phyloP scores from a whole-genome alignment of 1,140 invertebrate species.

The Microvelia longipes region DNA sequence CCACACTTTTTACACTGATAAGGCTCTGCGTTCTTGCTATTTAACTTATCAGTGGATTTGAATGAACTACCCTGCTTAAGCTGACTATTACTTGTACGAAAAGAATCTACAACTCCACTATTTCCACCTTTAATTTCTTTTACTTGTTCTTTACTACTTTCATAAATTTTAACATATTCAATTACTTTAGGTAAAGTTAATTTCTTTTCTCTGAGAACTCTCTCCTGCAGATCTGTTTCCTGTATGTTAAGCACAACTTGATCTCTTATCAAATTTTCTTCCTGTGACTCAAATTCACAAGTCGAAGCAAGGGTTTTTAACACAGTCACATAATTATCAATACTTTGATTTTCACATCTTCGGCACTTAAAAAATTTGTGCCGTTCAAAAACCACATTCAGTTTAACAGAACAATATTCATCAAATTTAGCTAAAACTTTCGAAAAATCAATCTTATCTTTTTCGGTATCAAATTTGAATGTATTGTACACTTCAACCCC shows the following conservation, averaged over 20 bases:
- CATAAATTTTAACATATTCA: not conserved
- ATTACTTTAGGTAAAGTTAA: not conserved
- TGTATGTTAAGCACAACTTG: not conserved
- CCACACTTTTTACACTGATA: not conserved
- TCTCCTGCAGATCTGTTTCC: not conserved
- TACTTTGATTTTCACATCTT: not conserved
- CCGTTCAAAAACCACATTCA: not conserved
- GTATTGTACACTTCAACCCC: not conserved
- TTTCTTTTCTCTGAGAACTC: not conserved
- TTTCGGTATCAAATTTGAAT: constrained; percentile 12
- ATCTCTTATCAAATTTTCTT: not conserved
- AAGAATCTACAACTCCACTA: too few relatives aligned
- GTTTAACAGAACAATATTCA: not conserved
- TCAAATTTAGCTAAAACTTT: not conserved
- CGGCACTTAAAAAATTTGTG: not conserved
- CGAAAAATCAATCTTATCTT: not conserved
- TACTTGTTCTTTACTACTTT: not conserved
- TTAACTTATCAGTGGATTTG: too few relatives aligned
- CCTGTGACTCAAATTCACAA: not conserved
- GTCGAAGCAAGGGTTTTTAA: not conserved
- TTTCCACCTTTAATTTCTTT: not conserved
- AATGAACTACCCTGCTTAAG: too few relatives aligned
- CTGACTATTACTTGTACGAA: too few relatives aligned
- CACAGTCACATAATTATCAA: not conserved
- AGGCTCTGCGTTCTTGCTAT: too few relatives aligned